phyloP scores from a whole-genome alignment of 2,888 invertebrate species.

The Hypomecis atomaria region DNA sequence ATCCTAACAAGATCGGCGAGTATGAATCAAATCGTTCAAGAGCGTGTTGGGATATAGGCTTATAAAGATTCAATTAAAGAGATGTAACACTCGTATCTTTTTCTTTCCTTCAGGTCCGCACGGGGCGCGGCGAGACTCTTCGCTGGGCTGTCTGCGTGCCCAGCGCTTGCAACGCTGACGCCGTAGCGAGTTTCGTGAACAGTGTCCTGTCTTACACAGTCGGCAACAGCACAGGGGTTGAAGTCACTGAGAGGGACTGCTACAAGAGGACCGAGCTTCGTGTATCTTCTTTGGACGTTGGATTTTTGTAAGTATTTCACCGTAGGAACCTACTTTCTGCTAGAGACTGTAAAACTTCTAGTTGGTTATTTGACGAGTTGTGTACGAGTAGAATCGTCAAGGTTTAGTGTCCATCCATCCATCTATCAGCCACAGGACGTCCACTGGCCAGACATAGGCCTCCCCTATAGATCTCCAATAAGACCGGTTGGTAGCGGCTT shows the following conservation, averaged over 20 bases:
- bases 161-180: conserved; percentile 80
- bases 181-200: conserved; percentile 80
- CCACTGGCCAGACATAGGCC: no score
- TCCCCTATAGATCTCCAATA: no score
- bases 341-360: neutral
- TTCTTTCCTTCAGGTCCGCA: conserved; percentile 60
- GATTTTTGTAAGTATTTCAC: conserved; percentile 67
- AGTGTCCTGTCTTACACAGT: conserved; percentile 72
- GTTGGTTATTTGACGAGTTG: neutral
- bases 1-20: no score
- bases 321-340: neutral
- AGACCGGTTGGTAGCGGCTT: no score
- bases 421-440: no score
- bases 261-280: conserved; percentile 69
- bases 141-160: conserved; percentile 88
- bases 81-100: neutral
- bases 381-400: no score
- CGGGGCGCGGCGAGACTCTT: conserved; percentile 76
- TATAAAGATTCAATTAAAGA: no score
- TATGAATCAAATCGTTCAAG: no score
- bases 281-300: conserved; percentile 69
- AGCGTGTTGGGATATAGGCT: no score
- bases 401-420: no score
- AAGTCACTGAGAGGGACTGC: conserved; percentile 79
- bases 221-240: conserved; percentile 73